Percentiles rank a stretch among this genome's conserved stretches.
Conservation (phyloP, 2,888 invertebrate genomes). For the Philopedon plagiatum region DNA sequence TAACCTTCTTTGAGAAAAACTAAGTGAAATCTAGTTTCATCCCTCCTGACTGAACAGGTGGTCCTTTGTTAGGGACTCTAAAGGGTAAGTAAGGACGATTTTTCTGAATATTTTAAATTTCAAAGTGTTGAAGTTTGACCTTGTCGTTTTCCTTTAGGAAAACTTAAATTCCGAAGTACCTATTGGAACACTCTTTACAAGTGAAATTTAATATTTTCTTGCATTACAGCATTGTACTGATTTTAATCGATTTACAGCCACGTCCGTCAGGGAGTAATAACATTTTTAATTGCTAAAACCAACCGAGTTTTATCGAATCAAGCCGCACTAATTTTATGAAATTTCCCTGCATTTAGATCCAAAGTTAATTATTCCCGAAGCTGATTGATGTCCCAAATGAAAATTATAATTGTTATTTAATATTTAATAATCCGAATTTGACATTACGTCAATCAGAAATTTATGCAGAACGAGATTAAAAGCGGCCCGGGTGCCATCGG, state of each 20-base stretch:
- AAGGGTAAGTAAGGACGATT: no score
- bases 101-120: no score
- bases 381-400: constrained; percentile 60
- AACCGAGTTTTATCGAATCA: constrained; percentile 49
- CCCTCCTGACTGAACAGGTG: no score
- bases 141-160: no score
- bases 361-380: constrained; percentile 49
- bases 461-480: constrained; percentile 57
- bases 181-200: no score
- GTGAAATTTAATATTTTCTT: no score
- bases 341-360: constrained; percentile 49
- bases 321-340: constrained; percentile 48
- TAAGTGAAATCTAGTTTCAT: no score
- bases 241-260: constrained; percentile 35
- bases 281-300: constrained; percentile 48
- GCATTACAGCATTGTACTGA: no score
- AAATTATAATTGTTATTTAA: constrained; percentile 64
- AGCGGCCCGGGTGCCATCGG: constrained; percentile 53
- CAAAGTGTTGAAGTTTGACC: no score
- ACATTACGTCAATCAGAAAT: constrained; percentile 61
- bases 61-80: no score
- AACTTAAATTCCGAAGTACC: no score
- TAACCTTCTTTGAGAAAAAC: no score
- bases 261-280: constrained; percentile 43
- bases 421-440: constrained; percentile 63